Conservation (phyloP, 2,797 vertebrate species). For the Sebastes oblongus region DNA sequence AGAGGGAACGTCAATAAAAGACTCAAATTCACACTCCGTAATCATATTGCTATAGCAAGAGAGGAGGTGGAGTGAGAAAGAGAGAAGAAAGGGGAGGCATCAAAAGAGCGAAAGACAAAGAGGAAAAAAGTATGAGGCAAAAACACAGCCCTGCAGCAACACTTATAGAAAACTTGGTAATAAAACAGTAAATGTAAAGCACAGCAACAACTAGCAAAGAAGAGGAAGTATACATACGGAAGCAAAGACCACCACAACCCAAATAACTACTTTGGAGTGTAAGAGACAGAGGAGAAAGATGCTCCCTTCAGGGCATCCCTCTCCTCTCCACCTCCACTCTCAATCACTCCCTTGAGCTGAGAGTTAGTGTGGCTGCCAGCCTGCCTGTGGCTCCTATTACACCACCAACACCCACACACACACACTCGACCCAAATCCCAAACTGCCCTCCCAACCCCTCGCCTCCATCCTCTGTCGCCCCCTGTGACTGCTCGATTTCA, state of each 20-base stretch:
- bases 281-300: conserved; percentile 45
- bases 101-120: not conserved
- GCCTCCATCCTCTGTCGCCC: conserved; percentile 31
- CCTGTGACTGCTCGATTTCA: conserved; percentile 51
- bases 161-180: not conserved
- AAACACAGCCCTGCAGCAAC: not conserved
- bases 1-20: conserved; percentile 12
- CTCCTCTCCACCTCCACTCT: conserved; percentile 59
- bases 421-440: conserved; percentile 28
- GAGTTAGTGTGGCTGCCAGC: conserved; percentile 60
- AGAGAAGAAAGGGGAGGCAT: not conserved
- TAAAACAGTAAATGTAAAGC: not conserved
- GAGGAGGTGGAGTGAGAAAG: not conserved
- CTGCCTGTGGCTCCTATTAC: conserved; percentile 59
- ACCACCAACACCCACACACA: conserved; percentile 13
- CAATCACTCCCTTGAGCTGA: conserved; percentile 63
- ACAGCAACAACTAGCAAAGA: not conserved
- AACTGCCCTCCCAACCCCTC: not conserved
- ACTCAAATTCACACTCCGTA: not conserved
- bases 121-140: not conserved
- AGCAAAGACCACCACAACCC: conserved; percentile 25
- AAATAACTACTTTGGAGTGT: conserved; percentile 29
- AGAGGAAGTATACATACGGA: not conserved
- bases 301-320: conserved; percentile 75
- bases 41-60: not conserved